Percentiles rank a stretch among this genome's conserved stretches.
These are phyloP conservation scores for Daptonema setosum DNA, from an alignment of 2,888 invertebrate genomes.

Conservation along the genomic window DNA sequence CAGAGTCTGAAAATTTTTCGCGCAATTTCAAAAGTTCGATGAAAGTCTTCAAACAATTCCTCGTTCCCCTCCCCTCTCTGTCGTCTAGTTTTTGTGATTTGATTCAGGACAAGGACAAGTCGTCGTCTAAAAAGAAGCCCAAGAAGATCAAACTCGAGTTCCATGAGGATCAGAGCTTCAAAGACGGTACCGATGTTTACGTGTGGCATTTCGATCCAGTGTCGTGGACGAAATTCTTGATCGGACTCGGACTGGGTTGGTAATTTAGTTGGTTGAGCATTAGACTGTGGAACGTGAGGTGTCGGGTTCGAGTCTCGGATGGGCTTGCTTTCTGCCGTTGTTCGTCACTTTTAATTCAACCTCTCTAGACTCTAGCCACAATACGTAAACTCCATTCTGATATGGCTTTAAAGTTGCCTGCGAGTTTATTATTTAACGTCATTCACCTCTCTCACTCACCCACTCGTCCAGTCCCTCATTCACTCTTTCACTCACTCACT, in stretches of 20 bases:
- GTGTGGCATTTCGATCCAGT: conserved; percentile 38
- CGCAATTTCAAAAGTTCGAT: too few species aligned
- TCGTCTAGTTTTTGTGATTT: neutral
- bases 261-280: neutral
- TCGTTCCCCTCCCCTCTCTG: neutral
- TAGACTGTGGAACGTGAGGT: too few species aligned
- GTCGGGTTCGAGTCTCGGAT: too few species aligned
- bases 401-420: conserved; percentile 98
- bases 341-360: too few species aligned
- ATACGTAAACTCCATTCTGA: conserved; percentile 68
- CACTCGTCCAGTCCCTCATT: too few species aligned
- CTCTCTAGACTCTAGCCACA: too few species aligned
- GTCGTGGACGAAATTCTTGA: conserved; percentile 32
- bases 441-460: too few species aligned
- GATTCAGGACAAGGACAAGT: neutral
- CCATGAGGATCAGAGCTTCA: conserved; percentile 79
- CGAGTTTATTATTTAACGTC: conserved; percentile 58
- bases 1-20: neutral
- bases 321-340: too few species aligned
- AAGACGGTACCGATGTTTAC: conserved; percentile 63
- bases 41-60: neutral
- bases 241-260: conserved; percentile 31
- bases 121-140: conserved; percentile 45
- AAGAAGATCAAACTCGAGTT: conserved; percentile 84
- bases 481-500: too few species aligned